phyloP scores from a whole-genome alignment of 2,888 invertebrate species.

The Caenorhabditis drosophilae region DNA sequence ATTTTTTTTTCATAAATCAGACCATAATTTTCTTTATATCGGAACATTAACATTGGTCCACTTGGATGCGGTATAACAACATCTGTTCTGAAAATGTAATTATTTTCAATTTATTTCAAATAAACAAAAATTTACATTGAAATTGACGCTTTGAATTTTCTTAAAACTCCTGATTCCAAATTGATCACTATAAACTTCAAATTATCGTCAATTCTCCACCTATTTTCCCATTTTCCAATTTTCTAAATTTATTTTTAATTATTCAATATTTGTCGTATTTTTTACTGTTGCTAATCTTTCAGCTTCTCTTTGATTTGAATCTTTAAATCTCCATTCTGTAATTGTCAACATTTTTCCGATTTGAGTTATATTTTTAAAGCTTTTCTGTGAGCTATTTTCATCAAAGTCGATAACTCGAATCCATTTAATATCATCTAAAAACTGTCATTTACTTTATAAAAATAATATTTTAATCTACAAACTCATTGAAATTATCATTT shows the following conservation, averaged over 20 bases:
- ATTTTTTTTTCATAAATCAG: background rate
- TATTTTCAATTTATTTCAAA: background rate
- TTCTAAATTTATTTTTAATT: background rate
- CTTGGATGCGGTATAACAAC: conserved; percentile 20
- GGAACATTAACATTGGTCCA: conserved; percentile 24
- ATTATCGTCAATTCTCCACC: background rate
- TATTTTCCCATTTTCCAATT: background rate
- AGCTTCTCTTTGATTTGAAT: background rate
- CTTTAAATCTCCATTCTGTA: background rate
- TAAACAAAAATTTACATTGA: conserved; percentile 3
- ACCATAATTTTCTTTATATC: conserved; percentile 33
- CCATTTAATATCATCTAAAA: background rate
- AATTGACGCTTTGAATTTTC: conserved; percentile 4
- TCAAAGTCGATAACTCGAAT: background rate
- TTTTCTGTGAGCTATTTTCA: background rate
- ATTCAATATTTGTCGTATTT: background rate
- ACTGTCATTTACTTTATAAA: background rate
- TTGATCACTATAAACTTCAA: conserved; percentile 14
- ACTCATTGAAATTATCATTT: background rate
- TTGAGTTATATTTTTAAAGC: background rate
- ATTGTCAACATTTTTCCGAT: background rate
- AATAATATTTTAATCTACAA: background rate
- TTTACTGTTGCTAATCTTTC: background rate
- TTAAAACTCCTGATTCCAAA: conserved; percentile 9
- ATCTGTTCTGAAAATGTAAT: conserved; percentile 17